Evolutionary conservation across 64 coral and sea anemone species (phyloP).

Genomic region (Dendronephthya gigantea): DNA sequence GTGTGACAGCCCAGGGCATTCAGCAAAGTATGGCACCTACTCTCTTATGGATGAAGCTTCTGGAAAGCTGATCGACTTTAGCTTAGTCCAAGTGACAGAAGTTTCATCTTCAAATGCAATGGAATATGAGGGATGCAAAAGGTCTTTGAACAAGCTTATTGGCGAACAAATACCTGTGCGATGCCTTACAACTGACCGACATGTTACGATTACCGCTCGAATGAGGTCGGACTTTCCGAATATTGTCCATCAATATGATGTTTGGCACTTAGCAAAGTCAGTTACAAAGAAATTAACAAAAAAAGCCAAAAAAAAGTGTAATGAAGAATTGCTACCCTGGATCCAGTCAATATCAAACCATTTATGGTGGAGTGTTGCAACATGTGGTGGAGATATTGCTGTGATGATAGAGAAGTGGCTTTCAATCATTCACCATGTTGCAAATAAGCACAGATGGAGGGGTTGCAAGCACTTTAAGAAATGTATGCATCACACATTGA

Average conservation of each 20-base stretch:
- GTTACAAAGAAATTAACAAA: slow-evolving; percentile 30
- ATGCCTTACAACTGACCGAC: slow-evolving; percentile 11
- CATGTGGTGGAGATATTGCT: slow-evolving; percentile 29
- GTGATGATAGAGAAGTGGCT: too few relatives aligned
- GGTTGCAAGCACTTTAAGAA: slow-evolving; percentile 9
- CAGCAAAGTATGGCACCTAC: slow-evolving; percentile 34
- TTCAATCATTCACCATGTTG: too few relatives aligned
- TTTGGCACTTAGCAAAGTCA: slow-evolving; percentile 38
- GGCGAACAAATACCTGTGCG: slow-evolving; percentile 5
- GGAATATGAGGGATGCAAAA: slow-evolving; percentile 46
- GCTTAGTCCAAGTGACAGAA: not conserved
- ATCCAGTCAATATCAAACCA: slow-evolving; percentile 32
- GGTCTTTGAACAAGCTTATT: not conserved
- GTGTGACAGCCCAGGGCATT: slow-evolving; percentile 41
- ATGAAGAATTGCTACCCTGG: slow-evolving; percentile 19
- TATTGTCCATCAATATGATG: slow-evolving; percentile 50
- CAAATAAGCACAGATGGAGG: slow-evolving; percentile 30
- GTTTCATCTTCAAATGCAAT: slow-evolving; percentile 44
- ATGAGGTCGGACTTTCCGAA: slow-evolving; percentile 22
- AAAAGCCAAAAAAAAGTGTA: slow-evolving; percentile 35
- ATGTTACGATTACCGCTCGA: slow-evolving; percentile 15
- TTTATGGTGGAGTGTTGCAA: slow-evolving; percentile 32
- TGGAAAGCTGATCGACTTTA: not conserved
- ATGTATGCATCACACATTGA: slow-evolving; percentile 28
- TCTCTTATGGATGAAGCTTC: not conserved